These are phyloP conservation scores for Isotomurus palustris DNA, from an alignment of 2,888 invertebrate species.

Conservation along the genomic window DNA sequence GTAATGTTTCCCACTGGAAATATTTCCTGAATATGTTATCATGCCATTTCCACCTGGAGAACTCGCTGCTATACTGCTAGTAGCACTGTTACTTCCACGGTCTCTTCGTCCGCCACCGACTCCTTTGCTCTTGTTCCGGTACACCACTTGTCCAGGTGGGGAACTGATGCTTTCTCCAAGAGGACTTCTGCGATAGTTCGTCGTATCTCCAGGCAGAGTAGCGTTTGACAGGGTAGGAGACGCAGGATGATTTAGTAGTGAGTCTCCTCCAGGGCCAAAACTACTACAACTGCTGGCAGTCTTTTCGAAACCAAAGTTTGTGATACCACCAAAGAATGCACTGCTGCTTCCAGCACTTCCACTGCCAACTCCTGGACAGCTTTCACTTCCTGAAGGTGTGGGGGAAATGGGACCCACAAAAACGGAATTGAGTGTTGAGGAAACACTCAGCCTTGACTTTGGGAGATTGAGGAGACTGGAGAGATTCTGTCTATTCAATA, in stretches of 20 bases:
- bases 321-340: slow-evolving; percentile 22
- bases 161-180: background rate
- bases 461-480: slow-evolving; percentile 39
- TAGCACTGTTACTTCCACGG: slow-evolving; percentile 25
- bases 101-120: slow-evolving; percentile 11
- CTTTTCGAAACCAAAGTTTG: slow-evolving; percentile 19
- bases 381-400: slow-evolving; percentile 23
- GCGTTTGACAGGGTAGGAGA: slow-evolving; percentile 40
- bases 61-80: slow-evolving; percentile 24
- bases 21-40: slow-evolving; percentile 12
- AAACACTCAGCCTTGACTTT: slow-evolving; percentile 43
- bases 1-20: slow-evolving; percentile 23
- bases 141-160: slow-evolving; percentile 34
- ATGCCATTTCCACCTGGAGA: slow-evolving; percentile 18
- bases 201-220: slow-evolving; percentile 37
- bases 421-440: slow-evolving; percentile 44
- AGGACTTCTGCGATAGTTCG: background rate
- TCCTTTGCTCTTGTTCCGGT: slow-evolving; percentile 20
- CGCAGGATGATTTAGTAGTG: slow-evolving; percentile 10
- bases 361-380: no score
- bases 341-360: slow-evolving; percentile 19
- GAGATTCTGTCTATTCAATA: slow-evolving; percentile 42
- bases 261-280: slow-evolving; percentile 9
- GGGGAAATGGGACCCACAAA: slow-evolving; percentile 36
- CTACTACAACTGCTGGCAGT: slow-evolving; percentile 1